Percentiles rank a stretch among this genome's conserved stretches.
Conservation (phyloP, 2,113 vertebrate species). For the Leuciscus idus region DNA sequence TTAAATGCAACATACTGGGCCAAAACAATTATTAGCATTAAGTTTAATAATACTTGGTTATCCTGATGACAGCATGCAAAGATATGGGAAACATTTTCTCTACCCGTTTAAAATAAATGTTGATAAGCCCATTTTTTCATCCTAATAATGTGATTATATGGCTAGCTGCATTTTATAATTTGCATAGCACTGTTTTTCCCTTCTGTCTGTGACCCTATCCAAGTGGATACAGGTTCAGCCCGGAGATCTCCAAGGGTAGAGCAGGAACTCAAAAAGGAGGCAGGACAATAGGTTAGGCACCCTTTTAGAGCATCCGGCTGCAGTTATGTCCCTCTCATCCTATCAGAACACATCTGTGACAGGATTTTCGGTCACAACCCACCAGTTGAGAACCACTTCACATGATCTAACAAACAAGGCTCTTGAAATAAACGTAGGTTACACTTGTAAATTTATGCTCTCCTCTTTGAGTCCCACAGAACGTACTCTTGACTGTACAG, state of each 20-base stretch:
- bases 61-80: not conserved
- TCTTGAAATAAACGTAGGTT: slow-evolving; percentile 4
- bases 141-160: not conserved
- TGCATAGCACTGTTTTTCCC: not conserved
- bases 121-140: not conserved
- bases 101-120: not conserved
- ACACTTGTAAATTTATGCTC: not conserved
- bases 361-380: not conserved
- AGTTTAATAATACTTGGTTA: not conserved
- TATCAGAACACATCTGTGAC: not conserved
- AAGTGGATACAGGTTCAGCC: not conserved
- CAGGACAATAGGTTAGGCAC: not conserved
- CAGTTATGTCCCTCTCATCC: not conserved
- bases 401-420: not conserved
- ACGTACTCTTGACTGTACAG: not conserved
- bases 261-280: not conserved
- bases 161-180: not conserved
- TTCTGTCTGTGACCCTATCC: not conserved
- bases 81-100: not conserved
- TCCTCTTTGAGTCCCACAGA: not conserved
- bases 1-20: not conserved
- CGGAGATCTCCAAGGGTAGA: not conserved
- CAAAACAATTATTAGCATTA: not conserved
- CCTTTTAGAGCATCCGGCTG: not conserved
- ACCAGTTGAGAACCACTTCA: not conserved